Evolutionary conservation across 1,140 invertebrate genomes (phyloP), one percentile per base, ranked within the genome.

Genomic region (Harpegnathos saltator): DNA sequence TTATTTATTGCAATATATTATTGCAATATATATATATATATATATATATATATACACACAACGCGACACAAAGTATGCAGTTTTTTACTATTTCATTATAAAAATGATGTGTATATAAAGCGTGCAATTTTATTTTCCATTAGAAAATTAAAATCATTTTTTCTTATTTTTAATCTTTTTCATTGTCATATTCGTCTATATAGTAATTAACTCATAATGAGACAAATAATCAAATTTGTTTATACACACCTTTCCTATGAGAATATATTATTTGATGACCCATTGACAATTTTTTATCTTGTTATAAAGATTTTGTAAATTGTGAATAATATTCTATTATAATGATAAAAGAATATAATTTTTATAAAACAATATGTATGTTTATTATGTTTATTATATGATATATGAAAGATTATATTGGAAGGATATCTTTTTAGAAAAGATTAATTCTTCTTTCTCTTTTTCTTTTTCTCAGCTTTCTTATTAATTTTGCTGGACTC

Each of bases 401-500:
- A 71, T 1, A 68, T n/a, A 22, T 78, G 22, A 62, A 26, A 62
- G 19, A 48, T 14, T 3, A 38, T 26, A 26, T 19, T 14, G n/a
- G n/a, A n/a, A n/a, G n/a, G n/a, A n/a, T n/a, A 9, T 68, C 0
- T 17, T 59, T 17, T 84, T 33, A 44, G 11, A 44, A 11, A 44
- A 44, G 38, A 44, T 44, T 44, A 80, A 50, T 68, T 89, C 4
- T 63, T 87, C 33, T 85, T 88, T 33, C 65, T 71, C 33, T 71
- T 85, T 19, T 80, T 78, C 29, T 74, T 73, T n/a, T 74, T 89
- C 9, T 1, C 56, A 4, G 0, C 7, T 33, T 22, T 68, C 11
- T 48, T 69, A n/a, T 9, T 11, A 61, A 26, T 56, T 4, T 62
- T 58, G 0, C 3, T n/a, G 22, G 50, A 50, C 56, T 63, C 56